phyloP scores from a whole-genome alignment of 2,888 invertebrate species.

The Brassicogethes aeneus region DNA sequence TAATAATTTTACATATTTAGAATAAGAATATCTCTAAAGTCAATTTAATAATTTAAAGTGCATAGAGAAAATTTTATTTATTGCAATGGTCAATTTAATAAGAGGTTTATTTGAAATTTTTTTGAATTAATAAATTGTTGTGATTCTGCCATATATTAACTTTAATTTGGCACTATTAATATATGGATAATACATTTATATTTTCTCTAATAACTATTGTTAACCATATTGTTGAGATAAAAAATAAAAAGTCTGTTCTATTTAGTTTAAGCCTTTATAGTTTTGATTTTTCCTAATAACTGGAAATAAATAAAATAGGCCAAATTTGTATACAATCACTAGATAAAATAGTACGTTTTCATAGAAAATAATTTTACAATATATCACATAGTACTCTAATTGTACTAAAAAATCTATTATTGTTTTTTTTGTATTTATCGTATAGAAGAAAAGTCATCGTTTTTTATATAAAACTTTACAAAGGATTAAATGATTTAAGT shows the following conservation, averaged over 20 bases:
- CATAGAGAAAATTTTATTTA: background rate
- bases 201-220: conserved; percentile 6
- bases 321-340: background rate
- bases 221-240: no score
- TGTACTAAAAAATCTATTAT: conserved; percentile 25
- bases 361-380: conserved; percentile 24
- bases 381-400: conserved; percentile 33
- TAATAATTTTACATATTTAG: background rate
- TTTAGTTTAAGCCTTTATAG: no score
- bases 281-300: no score
- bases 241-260: no score
- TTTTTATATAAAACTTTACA: conserved; percentile 15
- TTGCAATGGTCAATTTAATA: background rate
- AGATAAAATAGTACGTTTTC: conserved; percentile 1
- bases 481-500: conserved; percentile 9
- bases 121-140: no score
- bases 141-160: background rate
- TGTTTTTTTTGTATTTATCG: conserved; percentile 21
- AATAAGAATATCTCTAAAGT: background rate
- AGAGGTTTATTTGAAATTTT: no score
- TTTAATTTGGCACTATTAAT: conserved; percentile 1
- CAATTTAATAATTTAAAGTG: background rate
- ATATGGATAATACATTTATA: conserved; percentile 2
- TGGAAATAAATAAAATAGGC: conserved; percentile 2
- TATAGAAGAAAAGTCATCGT: conserved; percentile 23